Evolutionary conservation across 2,888 invertebrate genomes (phyloP).

Genomic region (Nomada ferruginata): DNA sequence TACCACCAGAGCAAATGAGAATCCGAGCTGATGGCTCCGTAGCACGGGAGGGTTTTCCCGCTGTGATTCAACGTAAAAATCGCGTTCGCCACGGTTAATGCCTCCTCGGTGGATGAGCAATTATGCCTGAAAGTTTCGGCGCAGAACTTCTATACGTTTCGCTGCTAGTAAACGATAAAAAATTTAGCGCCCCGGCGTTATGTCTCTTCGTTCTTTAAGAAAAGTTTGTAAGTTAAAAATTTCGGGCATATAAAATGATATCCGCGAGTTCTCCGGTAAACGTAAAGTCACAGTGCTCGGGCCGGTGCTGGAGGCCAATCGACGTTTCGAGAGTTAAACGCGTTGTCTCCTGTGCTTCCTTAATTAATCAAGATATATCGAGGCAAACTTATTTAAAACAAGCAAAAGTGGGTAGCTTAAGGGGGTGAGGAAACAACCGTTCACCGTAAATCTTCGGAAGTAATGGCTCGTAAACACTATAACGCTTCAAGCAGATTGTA

Average conservation of each 20-base stretch:
- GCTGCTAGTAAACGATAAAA: no score
- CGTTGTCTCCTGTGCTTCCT: conserved; percentile 32
- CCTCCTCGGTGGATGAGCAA: background rate
- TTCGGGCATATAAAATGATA: no score
- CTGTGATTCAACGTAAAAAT: conserved; percentile 1
- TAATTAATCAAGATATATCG: conserved; percentile 65
- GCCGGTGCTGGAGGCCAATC: background rate
- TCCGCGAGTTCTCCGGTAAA: background rate
- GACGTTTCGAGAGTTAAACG: conserved; percentile 21
- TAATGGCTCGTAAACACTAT: conserved; percentile 65
- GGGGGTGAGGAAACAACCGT: conserved; percentile 31
- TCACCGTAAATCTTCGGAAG: conserved; percentile 66
- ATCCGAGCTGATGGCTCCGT: conserved; percentile 11
- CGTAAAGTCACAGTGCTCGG: background rate
- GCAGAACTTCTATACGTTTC: no score
- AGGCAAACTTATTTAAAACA: conserved; percentile 43
- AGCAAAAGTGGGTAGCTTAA: background rate
- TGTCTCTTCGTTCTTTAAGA: no score
- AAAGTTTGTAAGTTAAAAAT: no score
- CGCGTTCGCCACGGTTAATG: conserved; percentile 1
- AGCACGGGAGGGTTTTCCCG: background rate
- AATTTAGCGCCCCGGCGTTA: no score
- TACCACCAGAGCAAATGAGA: conserved; percentile 16
- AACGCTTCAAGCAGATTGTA: conserved; percentile 60
- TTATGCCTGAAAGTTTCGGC: background rate